Percentiles rank a stretch among this genome's conserved stretches.
Evolutionary conservation across 2,113 vertebrate species (phyloP).

Genomic region (Gymnorhina tibicen): DNA sequence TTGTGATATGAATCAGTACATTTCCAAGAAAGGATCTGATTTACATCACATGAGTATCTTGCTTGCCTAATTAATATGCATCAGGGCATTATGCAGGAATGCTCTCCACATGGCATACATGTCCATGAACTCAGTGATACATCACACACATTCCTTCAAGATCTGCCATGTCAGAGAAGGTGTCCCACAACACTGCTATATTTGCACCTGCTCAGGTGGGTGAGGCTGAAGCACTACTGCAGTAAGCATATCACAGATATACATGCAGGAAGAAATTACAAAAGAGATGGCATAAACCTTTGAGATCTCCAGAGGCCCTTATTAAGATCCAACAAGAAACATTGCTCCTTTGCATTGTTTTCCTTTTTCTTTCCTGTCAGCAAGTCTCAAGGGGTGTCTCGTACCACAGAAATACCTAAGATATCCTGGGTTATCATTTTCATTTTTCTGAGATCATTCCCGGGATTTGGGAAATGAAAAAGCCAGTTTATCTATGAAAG

Average conservation of each 20-base stretch:
- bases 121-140: not conserved
- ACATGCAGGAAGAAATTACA: not conserved
- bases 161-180: not conserved
- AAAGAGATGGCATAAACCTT: not conserved
- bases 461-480: not conserved
- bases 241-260: not conserved
- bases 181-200: not conserved
- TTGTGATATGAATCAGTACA: not conserved
- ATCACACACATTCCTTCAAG: not conserved
- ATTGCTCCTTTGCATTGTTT: not conserved
- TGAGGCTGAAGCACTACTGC: not conserved
- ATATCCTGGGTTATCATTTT: not conserved
- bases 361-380: not conserved
- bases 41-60: not conserved
- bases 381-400: not conserved
- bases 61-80: not conserved
- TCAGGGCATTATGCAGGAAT: slow-evolving; percentile 27
- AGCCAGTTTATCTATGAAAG: not conserved
- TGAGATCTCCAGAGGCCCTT: not conserved
- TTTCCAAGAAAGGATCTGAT: slow-evolving; percentile 28
- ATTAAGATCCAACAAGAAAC: not conserved
- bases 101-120: not conserved
- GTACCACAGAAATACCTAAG: not conserved
- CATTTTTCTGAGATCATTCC: not conserved
- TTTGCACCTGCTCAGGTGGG: not conserved